Percentiles rank a stretch among this genome's conserved stretches.
phyloP scores from a whole-genome alignment of 2,113 vertebrate species.

The Campylorhamphus procurvoides region DNA sequence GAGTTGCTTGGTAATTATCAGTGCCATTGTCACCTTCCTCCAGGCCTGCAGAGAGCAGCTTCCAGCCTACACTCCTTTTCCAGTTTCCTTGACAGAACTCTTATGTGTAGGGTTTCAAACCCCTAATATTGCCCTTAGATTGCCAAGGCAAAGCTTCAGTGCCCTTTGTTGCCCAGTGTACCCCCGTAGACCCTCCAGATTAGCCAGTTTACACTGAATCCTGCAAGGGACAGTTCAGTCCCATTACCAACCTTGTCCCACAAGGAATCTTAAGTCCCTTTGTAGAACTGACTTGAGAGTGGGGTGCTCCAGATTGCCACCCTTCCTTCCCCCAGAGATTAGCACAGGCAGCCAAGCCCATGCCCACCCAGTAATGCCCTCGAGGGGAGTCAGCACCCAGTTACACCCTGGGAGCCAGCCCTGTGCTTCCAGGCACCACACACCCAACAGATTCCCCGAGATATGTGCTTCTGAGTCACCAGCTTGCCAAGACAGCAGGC shows the following conservation, averaged over 20 bases:
- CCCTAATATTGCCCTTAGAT: not conserved
- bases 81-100: not conserved
- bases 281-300: not conserved
- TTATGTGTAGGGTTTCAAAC: not conserved
- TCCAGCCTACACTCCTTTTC: not conserved
- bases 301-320: not conserved
- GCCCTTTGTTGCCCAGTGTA: not conserved
- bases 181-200: not conserved
- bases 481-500: conserved; percentile 8
- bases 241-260: not conserved
- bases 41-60: not conserved
- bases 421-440: not conserved
- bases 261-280: rapidly evolving
- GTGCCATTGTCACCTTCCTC: not conserved
- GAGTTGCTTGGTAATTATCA: not conserved
- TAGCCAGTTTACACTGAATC: not conserved
- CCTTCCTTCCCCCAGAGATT: not conserved
- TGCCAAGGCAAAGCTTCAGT: not conserved
- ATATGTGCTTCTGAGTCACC: not conserved
- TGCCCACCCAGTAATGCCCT: not conserved
- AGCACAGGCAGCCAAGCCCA: not conserved
- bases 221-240: not conserved
- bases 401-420: not conserved
- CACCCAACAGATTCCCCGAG: not conserved
- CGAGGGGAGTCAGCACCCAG: too few species aligned